phyloP scores from a whole-genome alignment of 2,888 invertebrate genomes.

The Pyrochroa serraticornis region DNA sequence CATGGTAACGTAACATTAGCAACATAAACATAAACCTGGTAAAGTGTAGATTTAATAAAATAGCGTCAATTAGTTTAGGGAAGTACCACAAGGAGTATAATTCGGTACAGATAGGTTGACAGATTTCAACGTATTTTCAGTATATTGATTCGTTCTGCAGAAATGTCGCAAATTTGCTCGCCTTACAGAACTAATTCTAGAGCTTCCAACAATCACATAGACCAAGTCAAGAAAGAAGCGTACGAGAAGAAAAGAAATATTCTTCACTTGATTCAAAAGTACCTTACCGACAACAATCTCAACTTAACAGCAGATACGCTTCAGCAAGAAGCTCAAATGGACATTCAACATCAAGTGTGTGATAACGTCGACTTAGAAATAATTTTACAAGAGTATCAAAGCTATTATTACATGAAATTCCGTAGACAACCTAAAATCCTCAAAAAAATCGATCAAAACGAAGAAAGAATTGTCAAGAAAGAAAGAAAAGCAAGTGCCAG shows the following conservation, averaged over 20 bases:
- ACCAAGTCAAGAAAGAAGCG: constrained; percentile 46
- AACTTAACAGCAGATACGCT: constrained; percentile 69
- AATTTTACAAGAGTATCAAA: constrained; percentile 87
- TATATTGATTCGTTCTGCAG: background rate
- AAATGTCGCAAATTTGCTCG: constrained; percentile 6
- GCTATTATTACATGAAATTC: constrained; percentile 84
- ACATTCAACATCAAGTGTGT: constrained; percentile 75
- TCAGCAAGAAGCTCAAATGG: constrained; percentile 73
- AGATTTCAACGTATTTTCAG: no score
- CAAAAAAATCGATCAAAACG: constrained; percentile 57
- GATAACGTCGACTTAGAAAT: constrained; percentile 91
- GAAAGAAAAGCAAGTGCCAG: constrained; percentile 35
- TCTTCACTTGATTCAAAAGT: constrained; percentile 70
- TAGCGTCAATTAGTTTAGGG: no score
- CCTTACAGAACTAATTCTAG: constrained; percentile 4
- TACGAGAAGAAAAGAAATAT: constrained; percentile 60
- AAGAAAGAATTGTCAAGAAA: constrained; percentile 27
- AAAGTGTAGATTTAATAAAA: no score
- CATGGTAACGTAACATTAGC: no score
- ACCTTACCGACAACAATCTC: constrained; percentile 71
- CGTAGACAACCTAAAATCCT: constrained; percentile 85
- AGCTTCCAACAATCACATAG: constrained; percentile 7
- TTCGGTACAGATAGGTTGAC: background rate
- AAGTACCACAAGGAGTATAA: background rate
- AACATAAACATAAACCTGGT: no score